Evolutionary conservation across 2,888 invertebrate genomes (phyloP), one percentile per base, ranked within the genome.

Genomic region (Stomorhina lunata): DNA sequence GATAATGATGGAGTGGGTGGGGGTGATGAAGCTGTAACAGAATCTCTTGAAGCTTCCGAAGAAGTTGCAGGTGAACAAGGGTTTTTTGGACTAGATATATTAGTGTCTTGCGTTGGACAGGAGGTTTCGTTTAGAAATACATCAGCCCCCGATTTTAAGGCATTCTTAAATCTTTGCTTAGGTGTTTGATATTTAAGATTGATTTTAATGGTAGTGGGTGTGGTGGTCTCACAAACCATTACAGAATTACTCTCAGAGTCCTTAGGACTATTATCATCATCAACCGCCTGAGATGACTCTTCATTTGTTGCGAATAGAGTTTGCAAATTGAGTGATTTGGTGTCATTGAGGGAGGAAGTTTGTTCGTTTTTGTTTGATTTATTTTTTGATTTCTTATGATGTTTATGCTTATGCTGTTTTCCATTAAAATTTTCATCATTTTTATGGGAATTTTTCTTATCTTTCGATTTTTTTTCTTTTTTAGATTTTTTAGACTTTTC

Each of bases 141-240:
- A 10, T 43, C 66, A 34, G 9, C 61, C 59, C 65, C 75, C 71
- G 66, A 66, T 53, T 79, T 82, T 50, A 82, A 71, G 59, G 82
- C 82, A 59, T 82, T 75, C 17, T 82, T 82, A 40, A 75, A 79
- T 66, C 82, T 71, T 68, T 77, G 71, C 53, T 81, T 80, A 17
- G 84, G 84, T 68, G 84, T 84, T 79, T 88, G 48, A 5, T 88
- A 87, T 79, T 86, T 89, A 0, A 88, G 68, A 85, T 89, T 88
- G n/a, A 88, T 89, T 86, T 88, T 88, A 7, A 88, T 89, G 17
- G 87, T 87, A 50, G 87, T 65, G 0, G 83, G 87, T 69, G 86
- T 59, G 0, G 84, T 66, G 10, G 83, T 82, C 53, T 83, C 76
- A 59, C 79, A 81, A 29, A 76, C 76, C 71, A 69, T 84, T 10